Evolutionary conservation across 1,140 invertebrate species (phyloP).

Genomic region (Colletes gigas): DNA sequence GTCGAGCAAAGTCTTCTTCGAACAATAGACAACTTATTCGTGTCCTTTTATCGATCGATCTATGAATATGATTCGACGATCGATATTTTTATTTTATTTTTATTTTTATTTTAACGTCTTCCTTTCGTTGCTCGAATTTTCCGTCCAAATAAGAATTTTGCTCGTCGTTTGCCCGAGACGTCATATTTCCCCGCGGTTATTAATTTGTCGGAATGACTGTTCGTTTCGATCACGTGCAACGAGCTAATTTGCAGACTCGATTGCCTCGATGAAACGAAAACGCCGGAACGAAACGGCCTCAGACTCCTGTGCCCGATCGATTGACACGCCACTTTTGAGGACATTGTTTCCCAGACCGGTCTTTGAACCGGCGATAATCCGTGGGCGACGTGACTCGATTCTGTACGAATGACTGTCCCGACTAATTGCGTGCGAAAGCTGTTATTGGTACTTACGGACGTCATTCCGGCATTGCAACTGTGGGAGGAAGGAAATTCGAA

Average conservation of each 20-base stretch:
- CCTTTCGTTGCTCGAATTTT: too few species aligned
- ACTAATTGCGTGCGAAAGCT: background rate
- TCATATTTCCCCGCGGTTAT: background rate
- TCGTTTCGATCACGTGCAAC: constrained; percentile 3
- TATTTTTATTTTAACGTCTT: too few species aligned
- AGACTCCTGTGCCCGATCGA: constrained; percentile 6
- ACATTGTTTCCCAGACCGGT: background rate
- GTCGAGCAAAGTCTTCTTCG: too few species aligned
- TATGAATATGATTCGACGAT: too few species aligned
- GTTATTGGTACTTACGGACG: background rate
- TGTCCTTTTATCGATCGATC: too few species aligned
- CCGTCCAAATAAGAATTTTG: too few species aligned
- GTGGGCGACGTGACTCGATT: background rate
- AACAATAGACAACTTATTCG: too few species aligned
- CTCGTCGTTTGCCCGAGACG: too few species aligned
- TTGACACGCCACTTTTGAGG: constrained; percentile 17
- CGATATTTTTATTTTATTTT: too few species aligned
- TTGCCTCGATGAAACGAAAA: constrained; percentile 29
- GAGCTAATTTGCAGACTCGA: background rate
- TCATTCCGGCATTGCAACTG: background rate
- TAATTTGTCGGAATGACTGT: background rate
- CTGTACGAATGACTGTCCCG: background rate
- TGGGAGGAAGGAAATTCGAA: too few species aligned
- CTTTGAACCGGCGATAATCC: background rate
- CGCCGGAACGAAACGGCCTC: constrained; percentile 3